Evolutionary conservation across 1,140 invertebrate genomes (phyloP).

Genomic region (Listronotus bonariensis): DNA sequence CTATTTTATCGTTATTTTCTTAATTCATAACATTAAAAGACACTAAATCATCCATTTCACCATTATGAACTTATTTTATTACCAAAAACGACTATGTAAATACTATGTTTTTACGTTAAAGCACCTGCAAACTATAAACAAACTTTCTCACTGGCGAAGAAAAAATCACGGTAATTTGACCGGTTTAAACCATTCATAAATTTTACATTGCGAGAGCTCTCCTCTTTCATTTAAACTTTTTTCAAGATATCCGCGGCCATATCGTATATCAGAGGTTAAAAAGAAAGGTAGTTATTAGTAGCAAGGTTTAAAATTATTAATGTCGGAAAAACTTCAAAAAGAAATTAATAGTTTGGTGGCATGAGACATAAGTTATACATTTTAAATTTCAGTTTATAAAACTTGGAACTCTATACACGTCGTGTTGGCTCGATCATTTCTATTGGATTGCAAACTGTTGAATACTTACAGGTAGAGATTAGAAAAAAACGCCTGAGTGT

Average conservation of each 20-base stretch:
- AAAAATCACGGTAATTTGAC: slow-evolving; percentile 31
- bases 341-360: slow-evolving; percentile 20
- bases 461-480: no score
- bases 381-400: no score
- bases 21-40: slow-evolving; percentile 11
- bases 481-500: no score
- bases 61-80: slow-evolving; percentile 10
- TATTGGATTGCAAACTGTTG: no score
- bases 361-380: slow-evolving; percentile 10
- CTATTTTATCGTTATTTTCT: no score
- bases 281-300: slow-evolving; percentile 27
- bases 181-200: slow-evolving; percentile 31
- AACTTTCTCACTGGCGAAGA: slow-evolving; percentile 23
- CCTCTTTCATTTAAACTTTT: slow-evolving; percentile 25
- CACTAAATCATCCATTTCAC: slow-evolving; percentile 15
- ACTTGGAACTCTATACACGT: no score
- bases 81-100: slow-evolving; percentile 15
- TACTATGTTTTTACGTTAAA: slow-evolving; percentile 17
- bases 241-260: slow-evolving; percentile 12
- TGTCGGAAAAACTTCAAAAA: slow-evolving; percentile 7
- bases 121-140: slow-evolving; percentile 34
- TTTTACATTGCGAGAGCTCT: slow-evolving; percentile 21
- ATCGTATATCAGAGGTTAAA: slow-evolving; percentile 26
- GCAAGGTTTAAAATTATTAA: slow-evolving; percentile 28
- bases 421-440: no score